phyloP scores from a whole-genome alignment of 30 jellyfish, hydroid and myxozoan genomes.

The Cassiopea andromeda region DNA sequence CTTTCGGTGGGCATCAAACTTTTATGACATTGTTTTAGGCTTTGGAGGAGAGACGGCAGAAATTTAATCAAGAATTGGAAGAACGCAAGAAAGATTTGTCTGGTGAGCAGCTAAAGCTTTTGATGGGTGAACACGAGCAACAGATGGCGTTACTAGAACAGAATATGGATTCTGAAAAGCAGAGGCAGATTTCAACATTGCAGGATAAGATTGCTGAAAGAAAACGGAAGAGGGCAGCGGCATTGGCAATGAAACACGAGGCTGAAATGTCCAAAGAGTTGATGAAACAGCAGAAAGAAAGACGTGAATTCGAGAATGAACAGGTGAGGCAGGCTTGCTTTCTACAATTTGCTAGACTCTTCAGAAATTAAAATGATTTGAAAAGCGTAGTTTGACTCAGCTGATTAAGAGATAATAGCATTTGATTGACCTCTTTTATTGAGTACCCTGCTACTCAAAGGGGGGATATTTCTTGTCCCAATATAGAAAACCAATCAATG shows the following conservation, averaged over 20 bases:
- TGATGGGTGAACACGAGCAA: constrained; percentile 85
- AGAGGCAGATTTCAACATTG: constrained; percentile 75
- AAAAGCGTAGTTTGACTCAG: too few relatives aligned
- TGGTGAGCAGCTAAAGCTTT: constrained; percentile 78
- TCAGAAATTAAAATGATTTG: not conserved
- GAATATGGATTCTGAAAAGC: constrained; percentile 90
- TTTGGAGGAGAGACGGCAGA: constrained; percentile 72
- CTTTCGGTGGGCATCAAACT: too few relatives aligned
- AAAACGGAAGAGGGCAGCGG: constrained; percentile 71
- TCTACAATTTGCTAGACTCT: not conserved
- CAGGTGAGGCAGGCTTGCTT: constrained; percentile 56
- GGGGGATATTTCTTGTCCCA: too few relatives aligned
- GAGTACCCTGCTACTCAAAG: too few relatives aligned
- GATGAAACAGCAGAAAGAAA: constrained; percentile 79
- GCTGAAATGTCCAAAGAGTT: constrained; percentile 81
- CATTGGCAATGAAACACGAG: constrained; percentile 73
- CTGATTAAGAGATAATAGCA: too few relatives aligned
- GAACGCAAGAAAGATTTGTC: constrained; percentile 72
- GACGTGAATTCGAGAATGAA: constrained; percentile 60
- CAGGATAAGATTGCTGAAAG: constrained; percentile 91
- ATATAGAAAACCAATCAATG: too few relatives aligned
- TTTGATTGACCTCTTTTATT: too few relatives aligned
- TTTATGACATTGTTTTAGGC: constrained; percentile 44
- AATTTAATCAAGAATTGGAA: constrained; percentile 72
- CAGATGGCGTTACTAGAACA: constrained; percentile 80